These are phyloP conservation scores for Zaprionus lineosus DNA, from an alignment of 2,888 invertebrate genomes.

Conservation along the genomic window DNA sequence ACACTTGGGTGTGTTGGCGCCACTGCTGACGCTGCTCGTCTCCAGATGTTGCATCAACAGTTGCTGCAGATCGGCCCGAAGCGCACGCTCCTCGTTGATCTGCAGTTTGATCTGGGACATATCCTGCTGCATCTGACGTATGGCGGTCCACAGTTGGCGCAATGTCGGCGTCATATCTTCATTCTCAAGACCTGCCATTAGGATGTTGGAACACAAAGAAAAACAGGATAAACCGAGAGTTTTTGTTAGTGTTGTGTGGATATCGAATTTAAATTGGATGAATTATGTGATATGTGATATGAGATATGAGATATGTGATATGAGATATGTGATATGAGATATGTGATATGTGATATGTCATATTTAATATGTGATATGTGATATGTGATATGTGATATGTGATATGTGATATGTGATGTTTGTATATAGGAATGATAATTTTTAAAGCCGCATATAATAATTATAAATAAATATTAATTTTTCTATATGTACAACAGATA, in stretches of 20 bases:
- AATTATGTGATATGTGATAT: slow-evolving; percentile 24
- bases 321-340: no score
- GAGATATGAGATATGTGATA: slow-evolving; percentile 3
- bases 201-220: slow-evolving; percentile 34
- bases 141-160: slow-evolving; percentile 82
- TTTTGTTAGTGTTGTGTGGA: slow-evolving; percentile 21
- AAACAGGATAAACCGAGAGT: no score
- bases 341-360: no score
- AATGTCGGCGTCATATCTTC: slow-evolving; percentile 83
- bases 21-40: slow-evolving; percentile 78
- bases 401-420: no score
- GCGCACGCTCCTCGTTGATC: slow-evolving; percentile 82
- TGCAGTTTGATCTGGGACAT: slow-evolving; percentile 83
- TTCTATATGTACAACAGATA: neutral
- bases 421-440: no score
- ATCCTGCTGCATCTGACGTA: slow-evolving; percentile 83
- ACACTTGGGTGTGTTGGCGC: slow-evolving; percentile 77
- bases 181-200: slow-evolving; percentile 81
- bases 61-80: slow-evolving; percentile 82
- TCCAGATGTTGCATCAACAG: slow-evolving; percentile 83
- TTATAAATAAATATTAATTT: slow-evolving; percentile 7
- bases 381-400: neutral
- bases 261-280: slow-evolving; percentile 13
- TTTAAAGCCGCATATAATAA: no score
- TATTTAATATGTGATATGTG: no score